Evolutionary conservation across 2,888 invertebrate species (phyloP).

Genomic region (Acleris sparsana): DNA sequence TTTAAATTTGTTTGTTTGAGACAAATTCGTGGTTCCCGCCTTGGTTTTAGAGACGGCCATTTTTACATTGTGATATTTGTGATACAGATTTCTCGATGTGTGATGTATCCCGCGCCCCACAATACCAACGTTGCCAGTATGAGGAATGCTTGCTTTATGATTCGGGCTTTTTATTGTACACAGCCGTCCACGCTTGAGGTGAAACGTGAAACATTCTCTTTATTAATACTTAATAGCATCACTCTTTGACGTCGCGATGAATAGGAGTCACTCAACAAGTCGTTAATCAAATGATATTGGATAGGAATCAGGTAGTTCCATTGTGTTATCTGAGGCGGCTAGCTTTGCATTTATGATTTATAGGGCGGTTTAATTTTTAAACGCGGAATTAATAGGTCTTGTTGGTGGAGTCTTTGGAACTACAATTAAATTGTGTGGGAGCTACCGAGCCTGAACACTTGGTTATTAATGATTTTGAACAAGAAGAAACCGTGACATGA

Average conservation of each 20-base stretch:
- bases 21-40: not conserved
- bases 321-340: constrained; percentile 73
- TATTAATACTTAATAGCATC: constrained; percentile 79
- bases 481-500: constrained; percentile 28
- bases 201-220: constrained; percentile 70
- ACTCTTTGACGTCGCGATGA: constrained; percentile 76
- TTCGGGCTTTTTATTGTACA: constrained; percentile 42
- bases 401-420: constrained; percentile 52
- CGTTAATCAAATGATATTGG: constrained; percentile 81
- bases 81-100: not conserved
- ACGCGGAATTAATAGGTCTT: constrained; percentile 59
- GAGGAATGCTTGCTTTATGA: constrained; percentile 38
- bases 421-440: constrained; percentile 43
- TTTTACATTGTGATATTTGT: not conserved
- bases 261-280: constrained; percentile 81
- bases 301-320: constrained; percentile 78
- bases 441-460: constrained; percentile 60
- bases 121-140: constrained; percentile 40
- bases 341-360: constrained; percentile 73
- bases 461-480: constrained; percentile 34
- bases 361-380: constrained; percentile 67
- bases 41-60: not conserved
- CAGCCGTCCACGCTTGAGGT: constrained; percentile 56
- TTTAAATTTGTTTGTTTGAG: constrained; percentile 2
- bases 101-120: constrained; percentile 25